These are phyloP conservation scores for Triplophysa siluroides DNA, from an alignment of 2,113 vertebrate species.

Conservation along the genomic window DNA sequence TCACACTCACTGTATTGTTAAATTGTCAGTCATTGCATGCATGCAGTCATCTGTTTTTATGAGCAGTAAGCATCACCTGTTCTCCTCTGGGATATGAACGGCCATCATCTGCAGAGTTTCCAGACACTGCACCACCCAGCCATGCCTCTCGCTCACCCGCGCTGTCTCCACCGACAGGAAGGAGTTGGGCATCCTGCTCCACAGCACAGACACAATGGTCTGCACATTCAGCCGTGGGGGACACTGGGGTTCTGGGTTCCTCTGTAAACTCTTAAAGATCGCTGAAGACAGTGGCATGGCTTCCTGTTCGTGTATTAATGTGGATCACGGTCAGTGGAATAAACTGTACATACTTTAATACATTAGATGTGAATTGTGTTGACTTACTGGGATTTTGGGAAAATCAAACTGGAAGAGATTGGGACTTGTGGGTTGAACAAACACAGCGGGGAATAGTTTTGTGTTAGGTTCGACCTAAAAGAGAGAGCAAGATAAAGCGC, in stretches of 20 bases:
- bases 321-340: neutral
- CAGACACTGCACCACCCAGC: conserved; percentile 92
- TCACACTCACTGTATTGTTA: neutral
- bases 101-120: conserved; percentile 96
- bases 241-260: conserved; percentile 91
- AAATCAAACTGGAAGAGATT: conserved; percentile 96
- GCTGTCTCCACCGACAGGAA: conserved; percentile 91
- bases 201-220: conserved; percentile 89
- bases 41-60: neutral
- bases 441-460: conserved; percentile 93
- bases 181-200: conserved; percentile 94
- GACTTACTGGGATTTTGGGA: conserved; percentile 89
- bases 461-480: conserved; percentile 92
- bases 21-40: neutral
- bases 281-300: conserved; percentile 95
- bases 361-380: neutral
- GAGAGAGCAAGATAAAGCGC: conserved; percentile 26
- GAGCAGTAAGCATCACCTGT: conserved; percentile 66
- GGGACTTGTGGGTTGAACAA: conserved; percentile 86
- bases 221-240: conserved; percentile 91
- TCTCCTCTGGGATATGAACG: conserved; percentile 95
- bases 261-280: conserved; percentile 94
- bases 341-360: neutral
- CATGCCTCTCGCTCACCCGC: conserved; percentile 92
- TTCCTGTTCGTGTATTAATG: conserved; percentile 71